Base-by-base conservation (phyloP, 92 coral and sea anemone species). In the Parazoanthus atlanticus region DNA sequence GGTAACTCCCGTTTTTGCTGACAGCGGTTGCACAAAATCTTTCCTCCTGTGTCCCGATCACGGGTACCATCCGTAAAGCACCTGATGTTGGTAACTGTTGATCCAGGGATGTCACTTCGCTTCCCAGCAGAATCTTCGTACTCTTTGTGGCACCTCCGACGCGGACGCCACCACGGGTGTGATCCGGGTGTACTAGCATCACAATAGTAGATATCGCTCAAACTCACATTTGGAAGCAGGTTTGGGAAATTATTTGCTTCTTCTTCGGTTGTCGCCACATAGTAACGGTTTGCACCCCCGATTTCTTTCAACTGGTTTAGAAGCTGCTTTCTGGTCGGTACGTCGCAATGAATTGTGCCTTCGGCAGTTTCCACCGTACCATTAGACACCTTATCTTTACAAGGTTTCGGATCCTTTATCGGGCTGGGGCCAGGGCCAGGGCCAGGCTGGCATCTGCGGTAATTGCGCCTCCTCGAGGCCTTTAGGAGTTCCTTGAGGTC, bases 301-400 rank as follows among this genome's bases (percentile, higher is more conserved):
- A 81, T 61, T 61, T 81, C 85, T 81, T 81, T 81, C 49, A 81
- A 36, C 30, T 81, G 29, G 85, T 33, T 61, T 10, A 81, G 73
- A 30, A 81, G 85, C 52, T 81, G 85, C 72, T 81, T 74, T 16
- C 56, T 81, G 15, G 71, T 15, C n/a, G 72, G 85, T 1, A 81
- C 74, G 6, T 54, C 31, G 73, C 85, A 81, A 31, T 61, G 6
- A 36, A 81, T 61, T 6, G 67, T 19, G 2, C 85, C 85, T 8
- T 81, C 19, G 3, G 85, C 49, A 23, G 49, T 65, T 28, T 17
- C 85, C 25, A 81, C 85, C 0, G 49, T 61, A 16, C 85, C 85
- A 30, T 38, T 81, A 12, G 85, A 56, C 72, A 30, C 28, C 25
- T 47, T 23, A 32, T 65, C 31, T 34, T 34, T 58, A 56, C 85